Evolutionary conservation across 2,113 vertebrate species (phyloP), one percentile per base, ranked within the genome.

Genomic region (Mesembrinibis cayennensis): DNA sequence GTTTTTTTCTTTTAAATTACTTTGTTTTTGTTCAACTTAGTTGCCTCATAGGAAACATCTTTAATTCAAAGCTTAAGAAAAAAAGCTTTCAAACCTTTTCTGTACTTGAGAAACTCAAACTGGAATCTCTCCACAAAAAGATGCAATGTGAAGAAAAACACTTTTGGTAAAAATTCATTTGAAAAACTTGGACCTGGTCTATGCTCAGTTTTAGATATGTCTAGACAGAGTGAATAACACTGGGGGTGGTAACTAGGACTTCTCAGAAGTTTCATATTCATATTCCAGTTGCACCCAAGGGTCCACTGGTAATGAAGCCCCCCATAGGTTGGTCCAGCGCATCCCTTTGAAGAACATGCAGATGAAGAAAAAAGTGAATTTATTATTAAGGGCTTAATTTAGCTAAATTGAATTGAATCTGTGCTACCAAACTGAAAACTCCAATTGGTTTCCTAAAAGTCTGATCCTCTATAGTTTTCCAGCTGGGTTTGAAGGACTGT

Each of bases 331-430:
- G 78, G 49, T 76, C 38, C 36, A 74, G 40, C 1, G 7, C 20
- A 29, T 62, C 83, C 62, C 91, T 97, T 95, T 95, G 95, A 96
- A 96, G 89, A 89, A 21, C 34, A 56, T 7, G 20, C 36, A 73
- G 45, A 55, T 42, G 76, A 85, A 95, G 87, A 76, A 93, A 92
- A 90, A 95, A 95, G 94, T 87, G 94, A 95, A 97, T 95, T 93
- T 96, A 92, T 96, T 88, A 96, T 95, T 85, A 97, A 92, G n/a
- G 40, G 15, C 77, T 52, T 95, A 87, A 92, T 95, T 93, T 95
- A 95, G 49, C 65, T 89, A 49, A 92, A 78, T 30, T 36, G 45
- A 67, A 6, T 90, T 87, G 65, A 92, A 52, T 84, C n/a, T 52
- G 8, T 38, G 27, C 67, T 90, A 78, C 42, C 27, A 81, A 82